These are phyloP conservation scores for Onychomys torridus DNA, from an alignment of 2,797 vertebrate species.

Conservation along the genomic window DNA sequence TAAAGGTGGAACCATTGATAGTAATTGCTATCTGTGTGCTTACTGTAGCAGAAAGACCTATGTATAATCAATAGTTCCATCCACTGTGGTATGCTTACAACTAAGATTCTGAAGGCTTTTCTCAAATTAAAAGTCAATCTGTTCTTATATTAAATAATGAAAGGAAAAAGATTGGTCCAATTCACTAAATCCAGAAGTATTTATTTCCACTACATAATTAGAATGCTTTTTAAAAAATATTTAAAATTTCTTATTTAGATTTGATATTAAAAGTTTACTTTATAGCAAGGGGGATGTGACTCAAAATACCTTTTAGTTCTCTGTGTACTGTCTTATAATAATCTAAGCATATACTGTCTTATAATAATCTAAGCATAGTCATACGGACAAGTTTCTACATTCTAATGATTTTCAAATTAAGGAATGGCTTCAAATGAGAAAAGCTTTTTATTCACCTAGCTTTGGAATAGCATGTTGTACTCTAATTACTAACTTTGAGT, in stretches of 20 bases:
- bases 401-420: constrained; percentile 92
- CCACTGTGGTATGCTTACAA: background rate
- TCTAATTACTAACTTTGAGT: constrained; percentile 91
- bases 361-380: constrained; percentile 30
- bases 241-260: constrained; percentile 40
- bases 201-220: background rate
- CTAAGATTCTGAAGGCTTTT: background rate
- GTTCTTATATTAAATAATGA: constrained; percentile 33
- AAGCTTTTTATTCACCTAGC: constrained; percentile 85
- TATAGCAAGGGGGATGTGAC: background rate
- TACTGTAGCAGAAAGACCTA: background rate
- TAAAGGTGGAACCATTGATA: constrained; percentile 16
- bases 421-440: constrained; percentile 89
- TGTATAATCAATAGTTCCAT: constrained; percentile 22
- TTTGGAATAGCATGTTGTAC: constrained; percentile 88
- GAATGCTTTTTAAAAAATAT: constrained; percentile 31
- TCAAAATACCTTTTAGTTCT: constrained; percentile 10
- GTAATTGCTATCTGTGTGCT: constrained; percentile 41
- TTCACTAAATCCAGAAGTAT: constrained; percentile 24
- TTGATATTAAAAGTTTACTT: constrained; percentile 46
- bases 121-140: background rate
- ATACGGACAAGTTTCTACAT: constrained; percentile 65
- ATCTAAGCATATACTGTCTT: constrained; percentile 15
- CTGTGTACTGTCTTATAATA: constrained; percentile 35
- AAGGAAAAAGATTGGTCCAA: constrained; percentile 1